Evolutionary conservation across 2,888 invertebrate species (phyloP).

Genomic region (Pseudeuparius sepicola): DNA sequence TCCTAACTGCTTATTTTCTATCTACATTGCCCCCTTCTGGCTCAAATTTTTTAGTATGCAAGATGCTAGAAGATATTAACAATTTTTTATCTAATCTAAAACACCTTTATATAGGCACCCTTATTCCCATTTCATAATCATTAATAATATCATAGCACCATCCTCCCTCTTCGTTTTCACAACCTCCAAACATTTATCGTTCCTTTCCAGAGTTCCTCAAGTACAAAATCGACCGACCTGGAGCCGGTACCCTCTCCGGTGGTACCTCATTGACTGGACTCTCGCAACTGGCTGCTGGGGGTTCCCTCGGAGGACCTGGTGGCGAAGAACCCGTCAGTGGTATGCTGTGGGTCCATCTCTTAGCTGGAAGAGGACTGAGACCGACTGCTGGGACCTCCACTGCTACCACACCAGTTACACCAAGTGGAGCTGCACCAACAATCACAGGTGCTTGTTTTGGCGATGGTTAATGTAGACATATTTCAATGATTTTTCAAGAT

Average conservation of each 20-base stretch:
- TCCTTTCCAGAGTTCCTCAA: conserved; percentile 69
- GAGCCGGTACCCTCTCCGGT: conserved; percentile 34
- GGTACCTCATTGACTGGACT: conserved; percentile 39
- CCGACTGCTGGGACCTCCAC: conserved; percentile 58
- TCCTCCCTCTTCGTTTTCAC: no score
- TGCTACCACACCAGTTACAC: conserved; percentile 59
- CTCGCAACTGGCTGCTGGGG: conserved; percentile 36
- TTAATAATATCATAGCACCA: no score
- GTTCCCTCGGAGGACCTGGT: conserved; percentile 35
- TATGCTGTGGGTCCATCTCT: conserved; percentile 80
- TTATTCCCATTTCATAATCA: no score
- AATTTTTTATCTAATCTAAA: no score
- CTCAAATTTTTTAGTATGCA: no score
- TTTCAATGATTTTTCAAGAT: conserved; percentile 6
- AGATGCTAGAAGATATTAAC: no score
- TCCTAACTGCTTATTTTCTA: no score
- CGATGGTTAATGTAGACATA: no score
- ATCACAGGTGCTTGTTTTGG: conserved; percentile 34
- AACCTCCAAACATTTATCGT: no score
- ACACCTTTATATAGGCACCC: no score
- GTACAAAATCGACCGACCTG: conserved; percentile 79
- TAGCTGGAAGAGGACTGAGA: conserved; percentile 79
- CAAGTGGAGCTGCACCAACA: conserved; percentile 42
- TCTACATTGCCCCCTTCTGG: no score
- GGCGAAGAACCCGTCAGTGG: conserved; percentile 62